Conservation (phyloP, 2,797 vertebrate species). For the Dromococcyx pavoninus region DNA sequence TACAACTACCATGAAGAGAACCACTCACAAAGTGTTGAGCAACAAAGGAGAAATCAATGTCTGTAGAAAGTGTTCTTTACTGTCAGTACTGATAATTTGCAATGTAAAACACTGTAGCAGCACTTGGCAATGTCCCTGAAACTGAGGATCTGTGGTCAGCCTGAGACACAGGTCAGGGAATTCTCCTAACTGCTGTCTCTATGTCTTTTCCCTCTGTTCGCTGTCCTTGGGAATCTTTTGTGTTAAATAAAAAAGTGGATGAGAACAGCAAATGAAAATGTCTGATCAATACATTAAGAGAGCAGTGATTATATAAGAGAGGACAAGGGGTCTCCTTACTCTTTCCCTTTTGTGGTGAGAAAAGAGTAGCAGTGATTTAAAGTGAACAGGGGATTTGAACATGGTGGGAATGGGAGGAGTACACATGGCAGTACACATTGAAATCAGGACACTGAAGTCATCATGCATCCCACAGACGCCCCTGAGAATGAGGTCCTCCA, state of each 20-base stretch:
- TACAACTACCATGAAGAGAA: not conserved
- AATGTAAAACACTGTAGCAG: not conserved
- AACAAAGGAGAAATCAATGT: not conserved
- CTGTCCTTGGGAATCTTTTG: not conserved
- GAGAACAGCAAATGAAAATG: not conserved
- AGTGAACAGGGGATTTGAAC: not conserved
- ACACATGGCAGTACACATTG: not conserved
- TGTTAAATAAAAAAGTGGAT: not conserved
- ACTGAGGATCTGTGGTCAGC: not conserved
- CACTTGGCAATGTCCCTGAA: not conserved
- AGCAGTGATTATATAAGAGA: not conserved
- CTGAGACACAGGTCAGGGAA: not conserved
- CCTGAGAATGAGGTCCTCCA: not conserved
- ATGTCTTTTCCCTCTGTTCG: not conserved
- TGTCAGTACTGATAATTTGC: not conserved
- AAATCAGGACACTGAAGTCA: not conserved
- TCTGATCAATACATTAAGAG: not conserved
- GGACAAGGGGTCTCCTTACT: not conserved
- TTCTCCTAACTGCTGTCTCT: not conserved
- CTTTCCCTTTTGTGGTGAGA: not conserved
- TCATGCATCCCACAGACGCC: fast-evolving
- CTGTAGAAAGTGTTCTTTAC: not conserved
- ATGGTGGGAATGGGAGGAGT: not conserved
- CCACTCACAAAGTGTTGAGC: not conserved
- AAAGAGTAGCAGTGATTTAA: not conserved